A percentile compares a stretch with the other conserved stretches of the same genome.
Conservation (phyloP, 2,113 vertebrate species). For the Vanacampus margaritifer region DNA sequence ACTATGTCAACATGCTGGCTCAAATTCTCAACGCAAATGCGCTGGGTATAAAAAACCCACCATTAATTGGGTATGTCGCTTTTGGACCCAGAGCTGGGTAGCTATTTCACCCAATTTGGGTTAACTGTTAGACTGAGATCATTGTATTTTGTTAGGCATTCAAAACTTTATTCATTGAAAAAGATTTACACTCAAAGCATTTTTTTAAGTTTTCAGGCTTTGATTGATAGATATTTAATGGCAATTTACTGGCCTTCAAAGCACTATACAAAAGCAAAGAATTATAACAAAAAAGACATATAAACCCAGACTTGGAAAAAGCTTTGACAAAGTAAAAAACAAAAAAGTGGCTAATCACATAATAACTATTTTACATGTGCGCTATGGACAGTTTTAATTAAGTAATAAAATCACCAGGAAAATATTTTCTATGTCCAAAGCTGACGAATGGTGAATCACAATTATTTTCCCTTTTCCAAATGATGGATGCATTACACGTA, state of each 20-base stretch:
- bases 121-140: neutral
- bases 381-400: no score
- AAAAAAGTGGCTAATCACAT: neutral
- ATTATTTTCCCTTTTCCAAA: neutral
- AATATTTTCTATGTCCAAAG: neutral
- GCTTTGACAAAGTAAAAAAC: neutral
- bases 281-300: neutral
- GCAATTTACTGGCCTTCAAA: neutral
- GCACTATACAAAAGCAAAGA: neutral
- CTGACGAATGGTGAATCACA: neutral
- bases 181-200: no score
- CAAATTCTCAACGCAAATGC: no score
- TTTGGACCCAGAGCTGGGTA: no score
- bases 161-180: neutral
- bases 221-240: neutral
- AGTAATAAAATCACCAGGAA: no score
- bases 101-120: no score
- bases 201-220: neutral
- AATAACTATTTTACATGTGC: neutral
- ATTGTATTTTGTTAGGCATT: neutral
- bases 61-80: no score
- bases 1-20: no score
- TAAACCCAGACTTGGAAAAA: neutral
- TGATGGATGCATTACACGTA: no score
- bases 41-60: no score